Conservation (phyloP, 2,797 vertebrate genomes). For the Myripristis murdjan region DNA sequence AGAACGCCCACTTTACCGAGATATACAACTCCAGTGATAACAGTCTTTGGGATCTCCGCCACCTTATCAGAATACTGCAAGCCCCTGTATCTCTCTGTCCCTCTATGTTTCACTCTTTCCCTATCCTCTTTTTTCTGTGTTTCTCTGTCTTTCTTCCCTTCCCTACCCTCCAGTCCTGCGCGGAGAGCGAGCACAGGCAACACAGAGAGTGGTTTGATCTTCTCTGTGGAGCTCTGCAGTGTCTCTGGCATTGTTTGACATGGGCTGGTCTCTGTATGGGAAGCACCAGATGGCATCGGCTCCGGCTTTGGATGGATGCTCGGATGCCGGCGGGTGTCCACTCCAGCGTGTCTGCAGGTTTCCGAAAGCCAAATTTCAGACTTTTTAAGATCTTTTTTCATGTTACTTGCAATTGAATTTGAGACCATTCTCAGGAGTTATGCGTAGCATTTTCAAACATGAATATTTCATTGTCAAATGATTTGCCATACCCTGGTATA, state of each 20-base stretch:
- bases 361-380: too few relatives aligned
- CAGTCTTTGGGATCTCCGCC: too few relatives aligned
- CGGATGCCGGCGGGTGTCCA: slow-evolving; percentile 15
- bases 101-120: not conserved
- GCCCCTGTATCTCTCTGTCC: not conserved
- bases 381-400: too few relatives aligned
- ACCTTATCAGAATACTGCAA: not conserved
- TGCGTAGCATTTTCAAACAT: too few relatives aligned
- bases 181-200: not conserved
- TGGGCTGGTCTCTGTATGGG: slow-evolving; percentile 47
- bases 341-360: too few relatives aligned
- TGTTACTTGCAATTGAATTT: too few relatives aligned
- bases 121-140: not conserved
- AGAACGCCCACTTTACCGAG: slow-evolving; percentile 7
- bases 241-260: slow-evolving; percentile 55
- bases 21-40: not conserved
- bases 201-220: slow-evolving; percentile 38
- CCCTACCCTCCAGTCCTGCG: not conserved
- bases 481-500: too few relatives aligned
- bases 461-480: too few relatives aligned
- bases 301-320: slow-evolving; percentile 38
- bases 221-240: slow-evolving; percentile 10
- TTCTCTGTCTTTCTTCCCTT: too few relatives aligned
- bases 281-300: slow-evolving; percentile 51
- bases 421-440: too few relatives aligned